phyloP scores from a whole-genome alignment of 2,797 vertebrate species.

The Eulemur mongoz region DNA sequence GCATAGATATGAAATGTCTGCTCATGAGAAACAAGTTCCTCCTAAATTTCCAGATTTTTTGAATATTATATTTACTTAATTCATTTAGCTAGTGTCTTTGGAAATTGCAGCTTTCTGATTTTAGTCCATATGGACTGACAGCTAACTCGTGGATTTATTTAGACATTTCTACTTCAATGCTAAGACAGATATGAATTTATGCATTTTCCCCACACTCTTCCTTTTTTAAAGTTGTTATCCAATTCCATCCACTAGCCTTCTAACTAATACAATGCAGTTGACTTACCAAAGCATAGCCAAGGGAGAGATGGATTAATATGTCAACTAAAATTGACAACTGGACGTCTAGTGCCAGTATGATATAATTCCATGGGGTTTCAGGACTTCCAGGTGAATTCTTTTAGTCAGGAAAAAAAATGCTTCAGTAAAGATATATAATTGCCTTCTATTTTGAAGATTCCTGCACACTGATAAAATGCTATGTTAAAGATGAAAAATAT shows the following conservation, averaged over 20 bases:
- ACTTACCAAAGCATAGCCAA: constrained; percentile 68
- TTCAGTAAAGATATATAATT: constrained; percentile 58
- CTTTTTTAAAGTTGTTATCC: background rate
- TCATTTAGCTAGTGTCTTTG: background rate
- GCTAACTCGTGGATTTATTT: constrained; percentile 27
- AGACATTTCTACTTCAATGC: background rate
- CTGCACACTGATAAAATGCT: constrained; percentile 51
- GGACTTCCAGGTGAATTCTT: constrained; percentile 69
- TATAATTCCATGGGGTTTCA: constrained; percentile 77
- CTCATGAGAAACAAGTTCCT: background rate
- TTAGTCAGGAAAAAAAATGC: constrained; percentile 25
- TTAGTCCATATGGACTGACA: background rate
- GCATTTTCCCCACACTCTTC: constrained; percentile 73
- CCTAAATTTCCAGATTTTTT: background rate
- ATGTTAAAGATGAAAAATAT: background rate
- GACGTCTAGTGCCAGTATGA: constrained; percentile 73
- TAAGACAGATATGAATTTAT: constrained; percentile 47
- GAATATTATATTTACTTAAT: constrained; percentile 35
- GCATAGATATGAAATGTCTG: background rate
- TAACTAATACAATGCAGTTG: constrained; percentile 77
- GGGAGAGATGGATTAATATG: constrained; percentile 84
- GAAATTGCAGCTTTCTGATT: background rate
- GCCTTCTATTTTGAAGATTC: constrained; percentile 33
- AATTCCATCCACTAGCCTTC: constrained; percentile 54
- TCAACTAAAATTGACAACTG: constrained; percentile 83